phyloP scores from a whole-genome alignment of 2,113 vertebrate genomes.

The Phyllostomus discolor region DNA sequence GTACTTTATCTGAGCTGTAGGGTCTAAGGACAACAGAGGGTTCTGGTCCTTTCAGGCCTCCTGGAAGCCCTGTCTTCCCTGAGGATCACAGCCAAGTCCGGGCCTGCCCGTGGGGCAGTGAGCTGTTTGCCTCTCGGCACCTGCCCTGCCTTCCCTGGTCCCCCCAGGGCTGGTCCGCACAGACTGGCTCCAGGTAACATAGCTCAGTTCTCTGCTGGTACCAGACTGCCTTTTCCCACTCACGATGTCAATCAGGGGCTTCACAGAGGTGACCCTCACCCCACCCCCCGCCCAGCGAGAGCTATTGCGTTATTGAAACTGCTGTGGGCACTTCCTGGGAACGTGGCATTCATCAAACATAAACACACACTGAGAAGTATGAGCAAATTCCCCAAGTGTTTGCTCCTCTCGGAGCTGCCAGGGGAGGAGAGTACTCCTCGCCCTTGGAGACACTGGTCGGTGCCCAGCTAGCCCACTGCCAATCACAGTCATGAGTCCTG shows the following conservation, averaged over 20 bases:
- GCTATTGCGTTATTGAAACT: conserved; percentile 12
- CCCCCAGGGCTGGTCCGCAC: too few species aligned
- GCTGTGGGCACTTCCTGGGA: conserved; percentile 43
- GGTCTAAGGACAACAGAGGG: neutral
- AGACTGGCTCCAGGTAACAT: neutral
- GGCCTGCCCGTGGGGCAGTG: neutral
- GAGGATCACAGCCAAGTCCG: neutral
- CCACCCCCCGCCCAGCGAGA: neutral
- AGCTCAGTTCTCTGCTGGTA: neutral
- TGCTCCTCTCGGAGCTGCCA: neutral
- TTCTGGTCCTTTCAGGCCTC: neutral
- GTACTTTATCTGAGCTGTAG: neutral
- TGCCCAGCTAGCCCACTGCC: fast-evolving
- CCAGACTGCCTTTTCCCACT: neutral
- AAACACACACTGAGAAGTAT: conserved; percentile 44
- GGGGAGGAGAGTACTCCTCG: neutral
- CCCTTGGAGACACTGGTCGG: neutral
- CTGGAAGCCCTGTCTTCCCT: neutral
- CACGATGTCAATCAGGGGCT: neutral
- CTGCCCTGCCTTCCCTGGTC: neutral
- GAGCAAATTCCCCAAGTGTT: conserved; percentile 56
- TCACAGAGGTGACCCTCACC: neutral
- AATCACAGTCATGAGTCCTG: fast-evolving
- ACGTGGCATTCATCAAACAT: conserved; percentile 44
- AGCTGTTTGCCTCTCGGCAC: neutral